Conservation (phyloP, 1,140 invertebrate species). For the Drosophila carrolli region DNA sequence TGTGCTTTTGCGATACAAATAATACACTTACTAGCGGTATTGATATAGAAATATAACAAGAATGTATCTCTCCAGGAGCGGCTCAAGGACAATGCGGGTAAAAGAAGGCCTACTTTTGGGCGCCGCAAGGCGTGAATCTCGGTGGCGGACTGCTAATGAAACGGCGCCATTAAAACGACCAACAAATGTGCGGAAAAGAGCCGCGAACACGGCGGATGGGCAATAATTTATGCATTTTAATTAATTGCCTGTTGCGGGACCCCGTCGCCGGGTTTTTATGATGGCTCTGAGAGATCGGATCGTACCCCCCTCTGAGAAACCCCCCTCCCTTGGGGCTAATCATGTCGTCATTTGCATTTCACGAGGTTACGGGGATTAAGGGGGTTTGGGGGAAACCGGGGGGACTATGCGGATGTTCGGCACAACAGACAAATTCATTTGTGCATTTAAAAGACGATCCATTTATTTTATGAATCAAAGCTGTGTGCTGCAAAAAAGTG, state of each 20-base stretch:
- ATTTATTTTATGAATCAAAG: constrained; percentile 60
- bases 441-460: constrained; percentile 45
- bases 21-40: too few species aligned
- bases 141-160: constrained; percentile 55
- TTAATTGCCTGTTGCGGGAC: constrained; percentile 57
- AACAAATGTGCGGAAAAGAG: constrained; percentile 60
- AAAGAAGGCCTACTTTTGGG: constrained; percentile 17
- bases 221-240: constrained; percentile 77
- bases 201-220: constrained; percentile 22
- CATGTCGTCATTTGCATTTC: constrained; percentile 64
- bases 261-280: constrained; percentile 40
- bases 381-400: background rate
- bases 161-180: constrained; percentile 62
- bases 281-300: constrained; percentile 22
- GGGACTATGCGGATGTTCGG: constrained; percentile 8
- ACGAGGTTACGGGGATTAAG: background rate
- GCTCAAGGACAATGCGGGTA: background rate
- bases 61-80: background rate
- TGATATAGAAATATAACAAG: background rate
- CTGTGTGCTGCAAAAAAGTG: background rate
- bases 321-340: constrained; percentile 34
- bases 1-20: too few species aligned
- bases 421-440: constrained; percentile 56
- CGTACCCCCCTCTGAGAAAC: background rate
- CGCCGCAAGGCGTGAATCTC: constrained; percentile 10